Evolutionary conservation across 1,140 invertebrate genomes (phyloP).

Genomic region (Trichogramma pretiosum): DNA sequence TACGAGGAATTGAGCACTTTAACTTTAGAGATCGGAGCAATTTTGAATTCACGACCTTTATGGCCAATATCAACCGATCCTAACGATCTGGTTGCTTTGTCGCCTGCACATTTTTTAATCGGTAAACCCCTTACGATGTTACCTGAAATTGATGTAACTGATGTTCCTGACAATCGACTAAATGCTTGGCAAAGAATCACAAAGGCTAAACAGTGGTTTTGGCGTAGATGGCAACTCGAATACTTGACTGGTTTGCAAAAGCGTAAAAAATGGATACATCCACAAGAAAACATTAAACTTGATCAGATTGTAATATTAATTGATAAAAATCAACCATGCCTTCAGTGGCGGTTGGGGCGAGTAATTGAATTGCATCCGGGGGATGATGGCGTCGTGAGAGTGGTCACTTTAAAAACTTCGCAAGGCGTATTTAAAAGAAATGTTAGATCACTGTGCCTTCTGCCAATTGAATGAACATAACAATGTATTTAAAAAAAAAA

Average conservation of each 20-base stretch:
- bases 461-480: no score
- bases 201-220: not conserved
- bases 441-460: no score
- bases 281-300: not conserved
- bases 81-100: not conserved
- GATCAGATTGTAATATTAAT: not conserved
- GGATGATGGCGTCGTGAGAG: not conserved
- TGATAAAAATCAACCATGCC: not conserved
- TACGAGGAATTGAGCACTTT: constrained; percentile 7
- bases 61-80: not conserved
- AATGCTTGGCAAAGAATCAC: not conserved
- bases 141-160: not conserved
- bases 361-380: not conserved
- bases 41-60: constrained; percentile 6
- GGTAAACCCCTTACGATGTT: not conserved
- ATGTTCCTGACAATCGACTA: not conserved
- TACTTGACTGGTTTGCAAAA: not conserved
- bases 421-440: no score
- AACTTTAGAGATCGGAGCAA: constrained; percentile 4
- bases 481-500: no score
- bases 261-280: not conserved
- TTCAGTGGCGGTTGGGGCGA: not conserved
- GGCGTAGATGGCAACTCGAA: not conserved
- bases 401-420: no score
- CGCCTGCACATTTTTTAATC: constrained; percentile 4